Percentiles rank a stretch among this genome's conserved stretches.
Evolutionary conservation across 2,888 invertebrate species (phyloP).

Genomic region (Plagodis pulveraria): DNA sequence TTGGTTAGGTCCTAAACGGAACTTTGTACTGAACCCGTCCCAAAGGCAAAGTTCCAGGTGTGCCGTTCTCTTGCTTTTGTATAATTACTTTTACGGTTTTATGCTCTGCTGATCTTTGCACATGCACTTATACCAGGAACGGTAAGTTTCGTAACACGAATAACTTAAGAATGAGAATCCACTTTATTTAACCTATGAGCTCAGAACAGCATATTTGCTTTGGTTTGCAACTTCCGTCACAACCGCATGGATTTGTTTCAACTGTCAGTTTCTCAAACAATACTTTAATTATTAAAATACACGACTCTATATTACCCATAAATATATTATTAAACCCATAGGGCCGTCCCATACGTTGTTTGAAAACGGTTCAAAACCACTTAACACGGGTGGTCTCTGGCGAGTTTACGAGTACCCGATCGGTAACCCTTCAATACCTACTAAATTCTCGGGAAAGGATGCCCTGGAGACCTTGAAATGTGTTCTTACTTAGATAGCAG

Average conservation of each 20-base stretch:
- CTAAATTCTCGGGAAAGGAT: conserved; percentile 9
- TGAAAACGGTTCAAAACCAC: conserved; percentile 28
- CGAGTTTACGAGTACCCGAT: conserved; percentile 17
- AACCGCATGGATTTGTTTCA: not conserved
- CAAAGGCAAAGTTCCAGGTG: conserved; percentile 26
- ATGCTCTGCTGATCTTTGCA: conserved; percentile 8
- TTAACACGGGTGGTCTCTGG: conserved; percentile 24
- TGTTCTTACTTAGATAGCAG: too few relatives aligned
- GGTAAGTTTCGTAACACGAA: too few relatives aligned
- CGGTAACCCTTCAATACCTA: conserved; percentile 29
- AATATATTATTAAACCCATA: conserved; percentile 6
- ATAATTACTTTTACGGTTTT: conserved; percentile 33
- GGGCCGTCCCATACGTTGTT: conserved; percentile 10
- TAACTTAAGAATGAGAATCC: too few relatives aligned
- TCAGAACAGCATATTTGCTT: too few relatives aligned
- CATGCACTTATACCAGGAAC: not conserved
- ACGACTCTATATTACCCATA: not conserved
- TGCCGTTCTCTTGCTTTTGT: conserved; percentile 22
- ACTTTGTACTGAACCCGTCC: conserved; percentile 14
- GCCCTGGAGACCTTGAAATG: not conserved
- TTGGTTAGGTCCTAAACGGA: conserved; percentile 13
- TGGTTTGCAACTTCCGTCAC: too few relatives aligned
- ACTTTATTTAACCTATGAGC: too few relatives aligned
- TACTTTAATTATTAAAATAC: conserved; percentile 1
- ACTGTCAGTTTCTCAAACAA: not conserved